A percentile compares a stretch with the other conserved stretches of the same genome.
Evolutionary conservation across 1,140 invertebrate species (phyloP).

Genomic region (Temnothorax nylanderi): DNA sequence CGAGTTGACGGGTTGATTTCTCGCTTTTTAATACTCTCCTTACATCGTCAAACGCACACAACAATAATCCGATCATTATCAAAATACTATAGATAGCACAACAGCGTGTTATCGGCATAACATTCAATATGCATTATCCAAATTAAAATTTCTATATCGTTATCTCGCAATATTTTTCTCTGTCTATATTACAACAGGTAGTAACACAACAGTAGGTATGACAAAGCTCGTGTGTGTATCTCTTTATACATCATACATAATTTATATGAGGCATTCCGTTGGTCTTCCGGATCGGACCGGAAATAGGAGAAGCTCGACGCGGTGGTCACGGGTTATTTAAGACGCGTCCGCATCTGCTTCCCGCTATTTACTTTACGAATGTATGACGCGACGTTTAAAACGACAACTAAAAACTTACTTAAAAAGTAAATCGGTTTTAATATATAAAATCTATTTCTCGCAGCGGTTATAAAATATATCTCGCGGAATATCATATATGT

Average conservation of each 20-base stretch:
- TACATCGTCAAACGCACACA: constrained; percentile 46
- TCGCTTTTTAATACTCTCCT: constrained; percentile 48
- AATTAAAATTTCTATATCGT: constrained; percentile 62
- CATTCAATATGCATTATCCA: constrained; percentile 62
- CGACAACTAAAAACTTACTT: not conserved
- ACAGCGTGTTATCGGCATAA: constrained; percentile 50
- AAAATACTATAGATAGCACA: constrained; percentile 69
- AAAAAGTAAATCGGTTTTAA: constrained; percentile 32
- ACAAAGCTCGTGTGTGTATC: constrained; percentile 22
- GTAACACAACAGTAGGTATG: constrained; percentile 50
- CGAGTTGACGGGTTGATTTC: not conserved
- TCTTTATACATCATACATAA: constrained; percentile 13
- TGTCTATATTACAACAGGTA: constrained; percentile 56
- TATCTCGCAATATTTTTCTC: constrained; percentile 31
- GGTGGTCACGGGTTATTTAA: constrained; percentile 5
- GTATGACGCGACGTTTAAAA: constrained; percentile 1
- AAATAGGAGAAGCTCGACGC: constrained; percentile 14
- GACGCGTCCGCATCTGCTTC: not conserved
- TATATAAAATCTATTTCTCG: constrained; percentile 33
- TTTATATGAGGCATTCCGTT: constrained; percentile 28
- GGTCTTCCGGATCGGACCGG: not conserved
- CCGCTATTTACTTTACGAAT: not conserved
- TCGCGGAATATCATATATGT: not conserved
- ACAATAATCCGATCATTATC: constrained; percentile 56
- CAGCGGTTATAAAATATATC: not conserved